Percentiles rank a stretch among this genome's conserved stretches.
Evolutionary conservation across 1,140 invertebrate species (phyloP).

Genomic region (Ceratitis capitata): DNA sequence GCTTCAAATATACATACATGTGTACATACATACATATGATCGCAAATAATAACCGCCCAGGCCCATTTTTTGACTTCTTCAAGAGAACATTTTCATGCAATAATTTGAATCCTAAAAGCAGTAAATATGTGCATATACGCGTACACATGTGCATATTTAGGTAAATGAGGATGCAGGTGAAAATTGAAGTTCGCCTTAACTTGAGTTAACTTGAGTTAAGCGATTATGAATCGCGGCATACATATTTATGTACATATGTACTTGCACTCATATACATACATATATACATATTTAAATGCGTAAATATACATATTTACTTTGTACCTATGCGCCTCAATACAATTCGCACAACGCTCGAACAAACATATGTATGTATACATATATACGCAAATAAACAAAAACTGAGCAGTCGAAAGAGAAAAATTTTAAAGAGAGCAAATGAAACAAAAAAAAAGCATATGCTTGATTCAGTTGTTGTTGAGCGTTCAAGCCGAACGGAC

Average conservation of each 20-base stretch:
- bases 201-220: no score
- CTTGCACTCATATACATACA: background rate
- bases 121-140: background rate
- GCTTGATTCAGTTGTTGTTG: constrained; percentile 34
- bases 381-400: constrained; percentile 13
- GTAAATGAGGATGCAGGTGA: no score
- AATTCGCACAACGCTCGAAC: background rate
- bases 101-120: no score
- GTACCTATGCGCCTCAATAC: background rate
- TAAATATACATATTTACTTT: no score
- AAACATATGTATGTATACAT: background rate
- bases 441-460: background rate
- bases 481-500: constrained; percentile 25
- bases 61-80: no score
- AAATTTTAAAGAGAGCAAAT: background rate
- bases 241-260: background rate
- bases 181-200: no score
- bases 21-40: no score
- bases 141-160: background rate
- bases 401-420: background rate
- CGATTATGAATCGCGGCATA: background rate
- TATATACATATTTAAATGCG: no score
- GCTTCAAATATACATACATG: no score
- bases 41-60: no score
- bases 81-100: no score